These are phyloP conservation scores for Neuroterus valhalla DNA, from an alignment of 1,140 invertebrate species.

Conservation along the genomic window DNA sequence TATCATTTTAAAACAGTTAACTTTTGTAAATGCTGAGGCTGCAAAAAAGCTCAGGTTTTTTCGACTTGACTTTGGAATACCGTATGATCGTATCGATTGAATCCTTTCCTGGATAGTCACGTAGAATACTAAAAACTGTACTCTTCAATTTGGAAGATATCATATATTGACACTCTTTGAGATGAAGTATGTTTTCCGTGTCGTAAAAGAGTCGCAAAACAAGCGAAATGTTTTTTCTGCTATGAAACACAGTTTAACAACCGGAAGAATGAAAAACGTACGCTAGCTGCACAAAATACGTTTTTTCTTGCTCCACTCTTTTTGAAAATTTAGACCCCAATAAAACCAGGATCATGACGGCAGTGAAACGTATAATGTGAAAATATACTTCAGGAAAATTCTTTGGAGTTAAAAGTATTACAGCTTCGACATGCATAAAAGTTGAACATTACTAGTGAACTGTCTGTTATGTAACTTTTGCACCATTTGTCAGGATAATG, in stretches of 20 bases:
- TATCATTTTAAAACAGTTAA: too few species aligned
- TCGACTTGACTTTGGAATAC: background rate
- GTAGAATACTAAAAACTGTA: background rate
- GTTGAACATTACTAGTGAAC: background rate
- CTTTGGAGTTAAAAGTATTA: background rate
- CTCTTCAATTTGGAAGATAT: background rate
- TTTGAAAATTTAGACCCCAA: background rate
- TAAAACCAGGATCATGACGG: background rate
- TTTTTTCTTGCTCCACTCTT: background rate
- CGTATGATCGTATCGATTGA: background rate
- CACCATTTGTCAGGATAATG: background rate
- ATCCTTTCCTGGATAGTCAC: background rate
- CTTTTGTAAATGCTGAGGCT: too few species aligned
- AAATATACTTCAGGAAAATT: background rate
- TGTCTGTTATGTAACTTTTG: background rate
- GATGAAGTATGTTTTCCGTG: background rate
- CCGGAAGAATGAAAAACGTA: conserved; percentile 16
- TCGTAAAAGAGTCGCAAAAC: conserved; percentile 8
- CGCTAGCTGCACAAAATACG: background rate
- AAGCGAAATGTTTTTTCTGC: background rate
- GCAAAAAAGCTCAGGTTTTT: background rate
- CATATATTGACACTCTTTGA: background rate
- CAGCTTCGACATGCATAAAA: background rate
- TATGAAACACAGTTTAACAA: conserved; percentile 10
- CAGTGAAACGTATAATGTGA: background rate